Base-by-base conservation (phyloP, 2,888 invertebrate species). In the Rhagophthalmus giganteus region DNA sequence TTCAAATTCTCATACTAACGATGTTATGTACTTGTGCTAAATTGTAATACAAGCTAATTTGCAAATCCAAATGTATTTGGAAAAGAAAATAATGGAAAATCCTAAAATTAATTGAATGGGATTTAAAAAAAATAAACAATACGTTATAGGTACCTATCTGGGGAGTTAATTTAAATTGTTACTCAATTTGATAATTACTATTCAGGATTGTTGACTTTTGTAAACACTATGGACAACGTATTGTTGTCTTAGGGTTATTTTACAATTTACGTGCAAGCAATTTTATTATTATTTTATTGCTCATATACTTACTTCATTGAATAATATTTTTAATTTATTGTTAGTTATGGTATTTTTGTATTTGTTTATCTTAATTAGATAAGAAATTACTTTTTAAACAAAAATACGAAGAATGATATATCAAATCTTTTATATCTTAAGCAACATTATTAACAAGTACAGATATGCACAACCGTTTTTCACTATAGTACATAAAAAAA, bases 101-200 rank as follows among this genome's bases (percentile, higher is more conserved):
- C 24, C 9, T 20, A 9, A 31, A 40, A 40, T 28, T 25, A 13
- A 12, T 20, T 37, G 12, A 7, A 5, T 20, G 3, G 20, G 2
- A 14, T 28, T 28, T 16, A 16, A 27, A 35, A 39, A 39, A 24
- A 39, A 39, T 28, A 39, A 39, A 39, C 39, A 39, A 37, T 25
- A 10, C 13, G 14, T 26, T 11, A 24, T 7, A 24, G 24, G 24
- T 7, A 24, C 24, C 6, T 24, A 27, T 27, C 27, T 7, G 7
- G 20, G 7, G 20, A 7, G 4, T 20, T 20, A 2, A 33, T 15
- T 16, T 9, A 27, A 15, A 32, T 49, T 35, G 40, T 41, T 28
- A 16, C 15, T 38, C 41, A 49, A 49, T 49, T 49, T 49, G 25
- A 35, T 49, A 49, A 49, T 49, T 32, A 34, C 37, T 40, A 49